Evolutionary conservation across 2,888 invertebrate species (phyloP).

Genomic region (Cristatella mucedo): DNA sequence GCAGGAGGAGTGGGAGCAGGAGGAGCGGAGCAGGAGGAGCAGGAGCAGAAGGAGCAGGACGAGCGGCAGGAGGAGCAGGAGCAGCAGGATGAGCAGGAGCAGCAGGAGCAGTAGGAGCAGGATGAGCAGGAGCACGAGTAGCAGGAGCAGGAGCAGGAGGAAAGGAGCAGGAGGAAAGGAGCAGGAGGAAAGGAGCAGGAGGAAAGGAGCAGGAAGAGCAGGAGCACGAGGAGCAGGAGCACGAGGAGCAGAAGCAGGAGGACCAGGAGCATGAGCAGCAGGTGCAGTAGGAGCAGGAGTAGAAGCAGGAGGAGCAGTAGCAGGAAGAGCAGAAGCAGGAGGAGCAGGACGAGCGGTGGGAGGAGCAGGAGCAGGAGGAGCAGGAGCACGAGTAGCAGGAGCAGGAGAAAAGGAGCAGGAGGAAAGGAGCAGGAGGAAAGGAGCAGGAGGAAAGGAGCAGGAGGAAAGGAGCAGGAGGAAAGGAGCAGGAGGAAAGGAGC

Average conservation of each 20-base stretch:
- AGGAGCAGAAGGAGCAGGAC: not conserved
- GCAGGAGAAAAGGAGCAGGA: not conserved
- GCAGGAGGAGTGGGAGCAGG: not conserved
- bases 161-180: too few relatives aligned
- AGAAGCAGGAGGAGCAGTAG: not conserved
- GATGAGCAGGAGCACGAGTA: not conserved
- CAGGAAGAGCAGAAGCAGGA: not conserved
- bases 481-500: not conserved
- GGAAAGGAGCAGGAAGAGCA: too few relatives aligned
- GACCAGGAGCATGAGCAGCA: not conserved
- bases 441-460: not conserved
- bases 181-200: too few relatives aligned
- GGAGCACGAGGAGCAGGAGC: not conserved
- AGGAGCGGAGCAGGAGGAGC: not conserved
- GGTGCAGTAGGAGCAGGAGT: not conserved
- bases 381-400: not conserved
- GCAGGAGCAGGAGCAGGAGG: too few relatives aligned
- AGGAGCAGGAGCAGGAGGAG: not conserved
- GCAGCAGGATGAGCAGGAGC: not conserved
- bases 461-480: not conserved
- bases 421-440: not conserved
- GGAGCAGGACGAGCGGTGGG: not conserved
- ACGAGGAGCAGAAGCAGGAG: not conserved
- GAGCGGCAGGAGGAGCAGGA: not conserved
- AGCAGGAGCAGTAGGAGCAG: not conserved